A percentile compares a stretch with the other conserved stretches of the same genome.
phyloP scores from a whole-genome alignment of 2,888 invertebrate genomes.

The Plemyria rubiginata region DNA sequence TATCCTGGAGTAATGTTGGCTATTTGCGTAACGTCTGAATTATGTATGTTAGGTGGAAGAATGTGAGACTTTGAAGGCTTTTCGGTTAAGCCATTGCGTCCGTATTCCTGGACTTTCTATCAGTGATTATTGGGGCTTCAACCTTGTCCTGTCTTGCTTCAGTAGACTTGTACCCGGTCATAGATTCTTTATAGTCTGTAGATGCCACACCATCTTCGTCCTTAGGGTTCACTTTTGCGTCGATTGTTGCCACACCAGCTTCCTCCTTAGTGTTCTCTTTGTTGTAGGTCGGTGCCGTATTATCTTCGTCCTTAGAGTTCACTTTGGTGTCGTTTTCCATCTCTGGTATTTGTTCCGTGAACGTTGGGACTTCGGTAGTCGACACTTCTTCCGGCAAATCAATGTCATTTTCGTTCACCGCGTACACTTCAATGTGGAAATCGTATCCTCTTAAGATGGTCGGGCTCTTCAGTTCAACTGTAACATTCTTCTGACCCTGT shows the following conservation, averaged over 20 bases:
- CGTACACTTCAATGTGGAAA: slow-evolving; percentile 67
- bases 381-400: slow-evolving; percentile 1
- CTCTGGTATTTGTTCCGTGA: slow-evolving; percentile 3
- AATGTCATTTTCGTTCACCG: slow-evolving; percentile 42
- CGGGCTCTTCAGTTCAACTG: slow-evolving; percentile 72
- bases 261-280: background rate
- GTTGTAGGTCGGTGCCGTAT: no score
- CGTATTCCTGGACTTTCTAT: slow-evolving; percentile 15
- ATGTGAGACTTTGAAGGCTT: background rate
- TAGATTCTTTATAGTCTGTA: no score
- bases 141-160: slow-evolving; percentile 8
- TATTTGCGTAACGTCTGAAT: background rate
- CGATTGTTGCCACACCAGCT: background rate
- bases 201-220: background rate
- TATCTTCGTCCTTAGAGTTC: slow-evolving; percentile 1
- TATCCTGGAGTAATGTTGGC: background rate
- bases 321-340: slow-evolving; percentile 25
- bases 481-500: slow-evolving; percentile 66
- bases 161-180: background rate
- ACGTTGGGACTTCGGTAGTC: slow-evolving; percentile 2
- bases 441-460: slow-evolving; percentile 69
- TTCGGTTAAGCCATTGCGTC: slow-evolving; percentile 2
- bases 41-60: background rate
- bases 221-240: background rate
- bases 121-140: slow-evolving; percentile 5